Evolutionary conservation across 2,113 vertebrate genomes (phyloP), one percentile per base, ranked within the genome.

Genomic region (Trogon melanurus): DNA sequence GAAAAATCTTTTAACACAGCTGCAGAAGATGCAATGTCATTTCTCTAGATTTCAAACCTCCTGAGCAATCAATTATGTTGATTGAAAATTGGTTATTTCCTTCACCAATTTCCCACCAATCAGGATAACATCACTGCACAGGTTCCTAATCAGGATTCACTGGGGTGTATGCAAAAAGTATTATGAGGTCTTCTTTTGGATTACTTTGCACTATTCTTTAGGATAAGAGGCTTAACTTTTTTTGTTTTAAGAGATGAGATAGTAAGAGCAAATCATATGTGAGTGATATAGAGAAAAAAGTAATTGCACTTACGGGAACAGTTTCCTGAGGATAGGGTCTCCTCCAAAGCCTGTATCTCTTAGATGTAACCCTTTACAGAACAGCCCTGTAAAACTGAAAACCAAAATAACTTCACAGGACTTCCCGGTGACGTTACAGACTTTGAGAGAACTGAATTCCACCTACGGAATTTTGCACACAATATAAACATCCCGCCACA

Each of bases 71-170:
- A 91, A 97, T 96, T 92, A 91, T 0, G 22, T 75, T 96, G 88
- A 96, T 93, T 91, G 93, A 95, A 96, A 90, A 96, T 88, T 60
- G 18, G 91, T 71, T 85, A 64, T 90, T 97, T 96, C 91, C 93
- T 93, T 93, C 47, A 76, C 67, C 87, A 73, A 85, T 93, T 94
- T 93, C 58, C 93, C 71, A 15, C 74, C 89, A 88, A 93, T 94
- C 93, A 94, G 64, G 60, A 66, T 38, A 80, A 88, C 47, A 85
- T 73, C 47, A 16, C 23, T 65, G 54, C 50, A 87, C 16, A 79
- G 50, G 30, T 69, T 89, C 38, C 62, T 89, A 91, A 96, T 95
- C 66, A 96, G 62, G 41, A 76, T 70, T 91, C 23, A 73, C 88
- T 88, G 83, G n/a, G 14, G 50, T 54, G 41, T 58, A 66, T 79